Percentiles rank a stretch among this genome's conserved stretches.
These are phyloP conservation scores for Apodemus sylvaticus DNA, from an alignment of 2,113 vertebrate genomes.

Conservation along the genomic window DNA sequence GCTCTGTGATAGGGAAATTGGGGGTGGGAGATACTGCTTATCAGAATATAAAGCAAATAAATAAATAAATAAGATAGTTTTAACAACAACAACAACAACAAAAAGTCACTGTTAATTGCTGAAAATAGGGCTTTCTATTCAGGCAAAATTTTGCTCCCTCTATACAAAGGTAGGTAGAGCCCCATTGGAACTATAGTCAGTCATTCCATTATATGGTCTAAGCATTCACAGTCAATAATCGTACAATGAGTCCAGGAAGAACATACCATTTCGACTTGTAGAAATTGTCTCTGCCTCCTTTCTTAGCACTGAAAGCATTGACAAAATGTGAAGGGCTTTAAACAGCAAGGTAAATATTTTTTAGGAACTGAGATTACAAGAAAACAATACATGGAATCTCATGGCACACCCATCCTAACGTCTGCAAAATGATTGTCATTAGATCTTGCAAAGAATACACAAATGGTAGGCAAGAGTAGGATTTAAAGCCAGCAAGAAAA, in stretches of 20 bases:
- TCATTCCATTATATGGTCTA: neutral
- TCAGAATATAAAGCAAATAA: too few species aligned
- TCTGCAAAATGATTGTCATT: neutral
- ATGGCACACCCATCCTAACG: neutral
- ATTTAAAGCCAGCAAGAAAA: neutral
- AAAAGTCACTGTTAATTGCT: neutral
- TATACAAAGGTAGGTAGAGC: neutral
- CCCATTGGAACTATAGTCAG: neutral
- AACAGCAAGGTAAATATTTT: neutral
- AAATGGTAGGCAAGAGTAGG: neutral
- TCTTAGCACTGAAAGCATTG: neutral
- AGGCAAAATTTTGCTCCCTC: neutral
- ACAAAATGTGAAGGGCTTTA: neutral
- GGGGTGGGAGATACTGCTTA: too few species aligned
- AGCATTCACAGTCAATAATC: neutral
- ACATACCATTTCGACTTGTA: neutral
- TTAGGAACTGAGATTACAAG: neutral
- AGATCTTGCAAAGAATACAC: neutral
- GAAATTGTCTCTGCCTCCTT: neutral
- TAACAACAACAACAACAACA: neutral
- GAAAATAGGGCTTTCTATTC: neutral
- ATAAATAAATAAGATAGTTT: too few species aligned
- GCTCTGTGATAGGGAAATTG: too few species aligned
- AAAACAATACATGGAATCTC: neutral
- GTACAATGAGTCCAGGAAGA: neutral